phyloP scores from a whole-genome alignment of 2,888 invertebrate genomes.

The Fragum whitleyi region DNA sequence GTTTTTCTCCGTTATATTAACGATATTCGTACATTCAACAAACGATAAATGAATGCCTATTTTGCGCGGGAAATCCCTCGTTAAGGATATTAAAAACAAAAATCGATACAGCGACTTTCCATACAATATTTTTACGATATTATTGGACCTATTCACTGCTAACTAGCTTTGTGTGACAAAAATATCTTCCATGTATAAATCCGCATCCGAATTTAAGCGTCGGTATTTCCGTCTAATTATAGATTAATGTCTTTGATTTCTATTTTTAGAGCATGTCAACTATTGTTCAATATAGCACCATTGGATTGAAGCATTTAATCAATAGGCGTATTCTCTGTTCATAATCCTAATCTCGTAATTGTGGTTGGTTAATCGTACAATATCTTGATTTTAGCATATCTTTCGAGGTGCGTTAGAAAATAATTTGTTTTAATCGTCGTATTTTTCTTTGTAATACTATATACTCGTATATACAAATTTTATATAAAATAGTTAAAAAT shows the following conservation, averaged over 20 bases:
- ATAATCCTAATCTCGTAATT: no score
- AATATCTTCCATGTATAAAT: slow-evolving; percentile 18
- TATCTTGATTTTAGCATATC: no score
- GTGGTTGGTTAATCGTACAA: no score
- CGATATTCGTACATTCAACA: no score
- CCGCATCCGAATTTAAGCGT: slow-evolving; percentile 23
- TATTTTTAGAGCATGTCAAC: slow-evolving; percentile 20
- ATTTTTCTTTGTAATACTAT: no score
- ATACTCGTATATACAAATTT: no score
- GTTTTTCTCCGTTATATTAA: no score
- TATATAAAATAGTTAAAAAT: no score
- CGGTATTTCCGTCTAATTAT: slow-evolving; percentile 27
- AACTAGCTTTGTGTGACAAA: slow-evolving; percentile 15
- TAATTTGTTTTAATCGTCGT: no score
- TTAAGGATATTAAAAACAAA: background rate
- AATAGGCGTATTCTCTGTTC: background rate
- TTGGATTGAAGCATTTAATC: background rate
- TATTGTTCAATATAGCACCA: background rate
- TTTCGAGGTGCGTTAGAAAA: no score
- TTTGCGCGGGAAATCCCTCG: background rate
- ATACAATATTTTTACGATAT: background rate
- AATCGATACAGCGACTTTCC: slow-evolving; percentile 21
- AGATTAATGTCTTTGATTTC: slow-evolving; percentile 7
- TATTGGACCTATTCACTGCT: slow-evolving; percentile 13
- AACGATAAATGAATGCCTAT: no score